Evolutionary conservation across 1,140 invertebrate species (phyloP), one percentile per base, ranked within the genome.

Genomic region (Amphibalanus amphitrite): DNA sequence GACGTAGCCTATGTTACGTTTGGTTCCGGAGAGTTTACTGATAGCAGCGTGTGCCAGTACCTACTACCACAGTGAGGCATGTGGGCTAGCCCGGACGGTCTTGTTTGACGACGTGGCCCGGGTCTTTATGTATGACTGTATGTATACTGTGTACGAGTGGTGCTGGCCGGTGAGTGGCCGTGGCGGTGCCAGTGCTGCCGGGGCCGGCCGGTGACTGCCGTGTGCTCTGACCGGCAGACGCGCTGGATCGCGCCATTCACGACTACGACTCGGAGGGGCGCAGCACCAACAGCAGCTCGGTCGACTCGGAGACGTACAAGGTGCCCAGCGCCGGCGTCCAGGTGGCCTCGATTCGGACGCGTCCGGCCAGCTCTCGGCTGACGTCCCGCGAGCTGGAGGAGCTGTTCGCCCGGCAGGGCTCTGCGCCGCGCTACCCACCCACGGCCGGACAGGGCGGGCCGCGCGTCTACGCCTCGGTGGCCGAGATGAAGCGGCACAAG

Each of bases 401-500:
- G 73, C 77, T 83, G 30, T 81, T 82, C 75, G 72, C 79, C 8
- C 47, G 67, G 23, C 73, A 74, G 29, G 77, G 69, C 80, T 74
- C 74, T 28, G 70, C 71, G 30, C 73, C 70, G 68, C 69, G 59
- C 38, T 75, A 73, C 23, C 74, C 75, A 40, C 73, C 74, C 23
- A 67, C 73, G 29, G 73, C 73, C 30, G 70, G 73, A 29, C 72
- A 73, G 29, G 68, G 73, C 29, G 69, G 85, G 30, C 83, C 85
- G 1, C 83, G 88, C 76, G 92, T 95, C 29, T 96, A 95, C 81
- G 90, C 91, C 67, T 95, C 92, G 79, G 92, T 96, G 69, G 91
- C 93, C 0, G 92, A 95, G 81, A 96, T 96, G 93, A 96, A 96
- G 81, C 85, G 90, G 79, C 86, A 84, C 76, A 90, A 90, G 85